Percentiles rank a stretch among this genome's conserved stretches.
Conservation (phyloP, 1,140 invertebrate genomes). For the Drosophila pruinosa region DNA sequence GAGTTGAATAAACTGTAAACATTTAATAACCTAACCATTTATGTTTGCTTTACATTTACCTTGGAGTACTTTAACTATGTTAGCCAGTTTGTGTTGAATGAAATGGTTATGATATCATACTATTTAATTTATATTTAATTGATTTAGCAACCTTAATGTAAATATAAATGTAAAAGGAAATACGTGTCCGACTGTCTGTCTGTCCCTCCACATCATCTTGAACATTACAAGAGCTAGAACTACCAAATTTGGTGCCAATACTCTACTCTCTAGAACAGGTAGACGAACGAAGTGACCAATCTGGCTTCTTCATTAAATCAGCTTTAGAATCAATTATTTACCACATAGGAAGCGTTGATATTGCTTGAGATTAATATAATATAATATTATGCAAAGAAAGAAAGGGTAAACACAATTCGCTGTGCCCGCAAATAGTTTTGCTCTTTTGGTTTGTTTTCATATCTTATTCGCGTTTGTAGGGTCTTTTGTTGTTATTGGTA, state of each 20-base stretch:
- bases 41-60: not conserved
- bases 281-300: too few species aligned
- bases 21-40: not conserved
- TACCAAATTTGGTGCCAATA: not conserved
- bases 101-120: too few species aligned
- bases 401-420: slow-evolving; percentile 9
- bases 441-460: slow-evolving; percentile 14
- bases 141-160: not conserved
- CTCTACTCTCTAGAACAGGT: too few species aligned
- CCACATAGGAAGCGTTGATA: not conserved
- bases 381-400: too few species aligned
- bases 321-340: too few species aligned
- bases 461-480: slow-evolving; percentile 2
- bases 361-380: not conserved
- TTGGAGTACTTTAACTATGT: not conserved
- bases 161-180: not conserved
- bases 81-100: not conserved
- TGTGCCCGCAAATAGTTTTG: not conserved
- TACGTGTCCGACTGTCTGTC: not conserved
- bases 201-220: too few species aligned
- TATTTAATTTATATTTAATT: too few species aligned
- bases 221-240: not conserved
- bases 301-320: too few species aligned
- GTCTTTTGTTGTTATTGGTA: slow-evolving; percentile 20
- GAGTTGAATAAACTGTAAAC: slow-evolving; percentile 37